Base-by-base conservation (phyloP, 2,888 invertebrate species). In the Drosophila melanosoma region DNA sequence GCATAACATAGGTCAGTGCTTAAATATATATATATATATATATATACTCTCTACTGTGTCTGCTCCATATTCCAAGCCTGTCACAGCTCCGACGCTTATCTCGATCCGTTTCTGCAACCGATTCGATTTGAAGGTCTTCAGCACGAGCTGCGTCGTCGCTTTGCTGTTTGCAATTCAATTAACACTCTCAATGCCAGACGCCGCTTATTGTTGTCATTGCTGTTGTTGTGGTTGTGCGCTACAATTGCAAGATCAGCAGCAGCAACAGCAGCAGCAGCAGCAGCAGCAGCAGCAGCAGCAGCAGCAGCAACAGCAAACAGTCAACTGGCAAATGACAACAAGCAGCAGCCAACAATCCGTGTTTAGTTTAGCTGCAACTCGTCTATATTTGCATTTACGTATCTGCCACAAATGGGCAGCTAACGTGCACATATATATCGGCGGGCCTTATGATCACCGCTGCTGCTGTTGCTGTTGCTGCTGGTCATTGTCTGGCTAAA, bases 121-220 rank as follows among this genome's bases (percentile, higher is more conserved):
- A 40, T 40, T 20, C 38, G 26, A 29, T 65, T 64, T 42, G 36
- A 48, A 59, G 62, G 66, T 33, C 69, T 29, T 58, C 42, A 40
- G 57, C 57, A 40, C 8, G 35, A 56, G 38, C 26, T 32, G 45
- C 48, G 38, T 38, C 48, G 38, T 38, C 56, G 58, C 53, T 76
- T 56, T 53, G 68, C 73, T 87, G 82, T 89, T 89, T 90, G 90
- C 90, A 90, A 87, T 90, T 90, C 84, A 87, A 87, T 87, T 90
- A 87, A 89, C 85, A 82, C 74, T 70, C 74, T 73, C 87, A 89
- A 83, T 90, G 87, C 69, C 87, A 79, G 58, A 53, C 57, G 69
- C 45, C 58, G 71, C 58, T 26, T 15, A 52, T 26, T 35, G 62
- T 65, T 65, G 74, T 11, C 32, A 32, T n/a, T 29, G 49, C 33